Evolutionary conservation across 2,113 vertebrate species (phyloP).

Genomic region (Saimiri boliviensis): DNA sequence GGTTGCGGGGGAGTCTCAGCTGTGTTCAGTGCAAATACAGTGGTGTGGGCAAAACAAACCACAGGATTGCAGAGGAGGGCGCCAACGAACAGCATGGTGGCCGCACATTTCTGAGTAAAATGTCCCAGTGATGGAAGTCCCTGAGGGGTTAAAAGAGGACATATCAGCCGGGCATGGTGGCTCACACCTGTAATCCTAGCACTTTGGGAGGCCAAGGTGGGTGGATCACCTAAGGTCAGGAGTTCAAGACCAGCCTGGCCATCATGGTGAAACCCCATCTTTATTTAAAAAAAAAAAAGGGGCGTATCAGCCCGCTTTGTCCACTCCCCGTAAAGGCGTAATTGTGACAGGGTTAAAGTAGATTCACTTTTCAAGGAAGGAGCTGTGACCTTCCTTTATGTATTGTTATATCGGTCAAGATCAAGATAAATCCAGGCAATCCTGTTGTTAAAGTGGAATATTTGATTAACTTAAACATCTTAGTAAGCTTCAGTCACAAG

Average conservation of each 20-base stretch:
- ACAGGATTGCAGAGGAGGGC: constrained; percentile 54
- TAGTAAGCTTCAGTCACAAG: not conserved
- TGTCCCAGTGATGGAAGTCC: constrained; percentile 74
- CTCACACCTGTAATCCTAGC: no score
- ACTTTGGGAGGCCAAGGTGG: no score
- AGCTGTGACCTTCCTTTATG: not conserved
- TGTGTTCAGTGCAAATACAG: constrained; percentile 52
- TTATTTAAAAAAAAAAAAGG: no score
- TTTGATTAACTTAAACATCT: not conserved
- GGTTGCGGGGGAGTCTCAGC: not conserved
- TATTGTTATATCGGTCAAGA: not conserved
- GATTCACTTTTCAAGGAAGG: constrained; percentile 57
- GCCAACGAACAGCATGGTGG: constrained; percentile 55
- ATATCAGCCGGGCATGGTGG: constrained; percentile 37
- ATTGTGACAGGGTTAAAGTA: constrained; percentile 54
- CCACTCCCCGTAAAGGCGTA: constrained; percentile 25
- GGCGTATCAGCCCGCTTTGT: constrained; percentile 73
- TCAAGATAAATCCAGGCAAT: no score
- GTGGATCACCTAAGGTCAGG: no score
- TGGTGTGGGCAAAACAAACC: constrained; percentile 79
- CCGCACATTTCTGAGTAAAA: constrained; percentile 57
- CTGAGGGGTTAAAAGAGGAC: constrained; percentile 71
- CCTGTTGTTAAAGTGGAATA: not conserved
- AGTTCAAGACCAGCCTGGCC: no score
- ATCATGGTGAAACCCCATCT: no score